Percentiles rank a stretch among this genome's conserved stretches.
Evolutionary conservation across 2,113 vertebrate species (phyloP).

Genomic region (Pristiophorus japonicus): DNA sequence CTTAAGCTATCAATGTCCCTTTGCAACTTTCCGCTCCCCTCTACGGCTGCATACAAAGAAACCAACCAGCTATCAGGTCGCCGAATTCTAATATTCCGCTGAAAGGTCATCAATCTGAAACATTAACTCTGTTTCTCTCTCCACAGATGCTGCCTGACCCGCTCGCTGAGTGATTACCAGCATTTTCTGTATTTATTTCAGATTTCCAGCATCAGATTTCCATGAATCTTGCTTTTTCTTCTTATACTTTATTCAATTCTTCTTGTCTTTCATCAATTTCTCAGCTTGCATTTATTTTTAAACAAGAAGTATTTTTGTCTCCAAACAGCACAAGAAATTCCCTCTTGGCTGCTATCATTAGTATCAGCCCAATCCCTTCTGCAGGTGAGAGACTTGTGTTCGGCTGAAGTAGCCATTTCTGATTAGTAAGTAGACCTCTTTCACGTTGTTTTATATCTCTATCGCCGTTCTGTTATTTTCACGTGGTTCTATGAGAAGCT

Average conservation of each 20-base stretch:
- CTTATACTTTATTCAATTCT: not conserved
- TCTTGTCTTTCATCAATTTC: not conserved
- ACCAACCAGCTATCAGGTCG: not conserved
- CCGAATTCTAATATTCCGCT: no score
- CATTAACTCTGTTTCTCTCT: no score
- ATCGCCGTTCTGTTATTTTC: not conserved
- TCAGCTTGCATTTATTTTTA: not conserved
- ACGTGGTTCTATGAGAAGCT: not conserved
- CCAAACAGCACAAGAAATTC: not conserved
- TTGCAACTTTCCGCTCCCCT: not conserved
- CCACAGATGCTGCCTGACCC: no score
- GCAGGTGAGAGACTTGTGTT: not conserved
- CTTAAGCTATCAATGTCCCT: not conserved
- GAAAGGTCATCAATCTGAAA: no score
- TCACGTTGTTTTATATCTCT: no score
- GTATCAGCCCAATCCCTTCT: not conserved
- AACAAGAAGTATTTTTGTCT: not conserved
- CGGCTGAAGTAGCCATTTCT: not conserved
- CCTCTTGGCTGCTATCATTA: not conserved
- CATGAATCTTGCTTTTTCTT: not conserved
- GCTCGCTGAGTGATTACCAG: not conserved
- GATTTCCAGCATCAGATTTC: not conserved
- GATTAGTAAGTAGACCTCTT: not conserved
- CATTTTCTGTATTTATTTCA: not conserved
- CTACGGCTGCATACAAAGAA: not conserved